Evolutionary conservation across 2,113 vertebrate species (phyloP).

Genomic region (Dermatemys mawii): DNA sequence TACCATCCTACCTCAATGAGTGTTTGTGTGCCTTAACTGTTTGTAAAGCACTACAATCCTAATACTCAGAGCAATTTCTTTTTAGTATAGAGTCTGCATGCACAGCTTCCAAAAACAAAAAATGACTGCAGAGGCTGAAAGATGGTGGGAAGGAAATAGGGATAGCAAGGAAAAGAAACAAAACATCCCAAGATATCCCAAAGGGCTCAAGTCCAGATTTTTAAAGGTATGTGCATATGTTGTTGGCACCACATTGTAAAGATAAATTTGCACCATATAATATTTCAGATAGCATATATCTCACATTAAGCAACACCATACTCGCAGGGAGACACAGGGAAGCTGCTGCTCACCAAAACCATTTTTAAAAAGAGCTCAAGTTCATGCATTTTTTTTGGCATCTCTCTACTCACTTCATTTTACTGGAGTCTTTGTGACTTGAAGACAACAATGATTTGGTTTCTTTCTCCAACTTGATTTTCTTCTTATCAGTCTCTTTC

Average conservation of each 20-base stretch:
- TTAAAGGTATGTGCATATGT: neutral
- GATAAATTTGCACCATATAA: neutral
- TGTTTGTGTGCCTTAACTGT: neutral
- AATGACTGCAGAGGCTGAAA: neutral
- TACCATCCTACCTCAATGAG: neutral
- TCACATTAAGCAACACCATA: neutral
- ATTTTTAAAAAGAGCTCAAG: neutral
- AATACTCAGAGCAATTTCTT: too few species aligned
- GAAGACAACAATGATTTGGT: conserved; percentile 56
- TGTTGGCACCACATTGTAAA: neutral
- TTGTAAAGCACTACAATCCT: neutral
- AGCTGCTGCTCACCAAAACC: neutral
- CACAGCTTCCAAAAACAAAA: neutral
- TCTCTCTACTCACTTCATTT: conserved; percentile 79
- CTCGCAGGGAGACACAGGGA: neutral
- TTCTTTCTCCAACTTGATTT: conserved; percentile 76
- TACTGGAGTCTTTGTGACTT: conserved; percentile 60
- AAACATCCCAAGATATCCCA: neutral
- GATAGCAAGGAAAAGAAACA: neutral
- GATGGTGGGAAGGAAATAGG: neutral
- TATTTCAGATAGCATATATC: neutral
- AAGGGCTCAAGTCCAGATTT: neutral
- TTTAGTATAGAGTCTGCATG: neutral
- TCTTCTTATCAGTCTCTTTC: conserved; percentile 78
- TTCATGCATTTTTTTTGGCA: neutral